Evolutionary conservation across 2,113 vertebrate genomes (phyloP).

Genomic region (Astur gentilis): DNA sequence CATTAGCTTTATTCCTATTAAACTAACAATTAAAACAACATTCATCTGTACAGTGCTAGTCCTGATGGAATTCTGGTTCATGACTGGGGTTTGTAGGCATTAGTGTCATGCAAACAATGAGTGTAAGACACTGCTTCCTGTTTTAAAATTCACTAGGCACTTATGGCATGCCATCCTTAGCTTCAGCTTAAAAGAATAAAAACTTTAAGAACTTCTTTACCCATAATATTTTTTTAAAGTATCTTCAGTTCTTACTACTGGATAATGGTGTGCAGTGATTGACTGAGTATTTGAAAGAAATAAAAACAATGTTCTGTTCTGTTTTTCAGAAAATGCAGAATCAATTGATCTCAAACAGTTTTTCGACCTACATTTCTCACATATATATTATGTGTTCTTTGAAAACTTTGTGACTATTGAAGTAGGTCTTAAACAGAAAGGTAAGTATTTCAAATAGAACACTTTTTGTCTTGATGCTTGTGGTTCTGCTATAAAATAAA

Average conservation of each 20-base stretch:
- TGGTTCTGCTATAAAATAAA: neutral
- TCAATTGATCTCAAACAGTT: conserved; percentile 94
- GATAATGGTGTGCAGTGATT: neutral
- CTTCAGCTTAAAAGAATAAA: neutral
- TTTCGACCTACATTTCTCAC: conserved; percentile 95
- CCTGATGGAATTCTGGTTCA: neutral
- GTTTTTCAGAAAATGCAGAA: conserved; percentile 91
- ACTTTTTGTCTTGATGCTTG: neutral
- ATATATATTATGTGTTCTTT: conserved; percentile 99
- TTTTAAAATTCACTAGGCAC: neutral
- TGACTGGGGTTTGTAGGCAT: neutral
- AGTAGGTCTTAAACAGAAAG: conserved; percentile 97
- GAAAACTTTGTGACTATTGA: conserved; percentile 99
- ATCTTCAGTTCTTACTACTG: neutral
- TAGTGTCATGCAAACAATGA: neutral
- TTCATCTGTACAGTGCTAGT: neutral
- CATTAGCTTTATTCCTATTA: neutral
- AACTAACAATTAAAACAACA: neutral
- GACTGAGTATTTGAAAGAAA: neutral
- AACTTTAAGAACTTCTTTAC: neutral
- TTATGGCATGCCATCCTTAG: neutral
- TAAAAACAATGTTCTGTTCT: conserved; percentile 30
- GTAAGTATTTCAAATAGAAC: conserved; percentile 65
- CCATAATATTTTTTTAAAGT: neutral
- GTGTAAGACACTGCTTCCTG: neutral